Percentiles rank a stretch among this genome's conserved stretches.
Conservation (phyloP, 2,113 vertebrate genomes). For the Ptychochromis oligacanthus region DNA sequence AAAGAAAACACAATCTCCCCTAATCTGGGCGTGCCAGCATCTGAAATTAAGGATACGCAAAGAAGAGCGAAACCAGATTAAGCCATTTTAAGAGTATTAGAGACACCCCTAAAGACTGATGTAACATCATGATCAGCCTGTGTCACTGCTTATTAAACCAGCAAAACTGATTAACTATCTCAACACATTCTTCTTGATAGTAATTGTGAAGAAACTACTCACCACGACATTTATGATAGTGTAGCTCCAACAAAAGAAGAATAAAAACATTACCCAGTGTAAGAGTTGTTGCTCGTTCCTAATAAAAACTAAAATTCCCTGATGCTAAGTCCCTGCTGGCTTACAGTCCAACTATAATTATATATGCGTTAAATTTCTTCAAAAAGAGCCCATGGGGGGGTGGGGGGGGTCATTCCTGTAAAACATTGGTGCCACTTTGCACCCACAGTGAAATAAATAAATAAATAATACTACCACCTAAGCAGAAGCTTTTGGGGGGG, state of each 20-base stretch:
- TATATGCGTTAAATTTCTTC: background rate
- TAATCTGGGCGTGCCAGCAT: constrained; percentile 54
- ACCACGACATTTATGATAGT: too few species aligned
- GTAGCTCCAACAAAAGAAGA: background rate
- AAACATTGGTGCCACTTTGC: too few species aligned
- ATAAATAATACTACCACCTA: too few species aligned
- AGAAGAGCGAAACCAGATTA: constrained; percentile 63
- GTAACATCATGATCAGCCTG: background rate
- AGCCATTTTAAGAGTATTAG: constrained; percentile 43
- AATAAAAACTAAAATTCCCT: too few species aligned
- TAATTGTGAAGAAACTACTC: background rate
- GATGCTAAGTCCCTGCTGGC: too few species aligned
- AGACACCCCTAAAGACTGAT: constrained; percentile 23
- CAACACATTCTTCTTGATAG: background rate
- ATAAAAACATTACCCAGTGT: background rate
- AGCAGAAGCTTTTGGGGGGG: too few species aligned
- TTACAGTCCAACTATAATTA: too few species aligned
- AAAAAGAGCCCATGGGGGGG: background rate
- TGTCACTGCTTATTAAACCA: constrained; percentile 23
- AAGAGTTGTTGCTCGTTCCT: background rate
- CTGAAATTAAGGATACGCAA: constrained; percentile 56
- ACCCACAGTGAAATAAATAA: too few species aligned
- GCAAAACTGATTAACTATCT: background rate
- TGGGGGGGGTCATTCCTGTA: too few species aligned
- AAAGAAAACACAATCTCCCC: constrained; percentile 38